Conservation (phyloP, 2,797 vertebrate species). For the Bufotes viridis region DNA sequence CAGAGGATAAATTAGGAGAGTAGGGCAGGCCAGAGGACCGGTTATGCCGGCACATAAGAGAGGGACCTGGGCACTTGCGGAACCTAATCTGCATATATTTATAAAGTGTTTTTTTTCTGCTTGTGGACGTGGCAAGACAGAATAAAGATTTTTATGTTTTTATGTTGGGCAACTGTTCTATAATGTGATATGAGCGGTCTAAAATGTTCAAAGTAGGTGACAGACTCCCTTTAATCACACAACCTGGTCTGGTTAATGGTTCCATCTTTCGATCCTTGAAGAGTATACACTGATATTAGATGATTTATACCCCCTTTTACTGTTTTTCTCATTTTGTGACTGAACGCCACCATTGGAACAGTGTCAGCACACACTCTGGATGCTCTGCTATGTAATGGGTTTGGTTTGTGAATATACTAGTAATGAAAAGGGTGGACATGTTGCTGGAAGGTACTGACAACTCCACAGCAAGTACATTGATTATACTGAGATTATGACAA, state of each 20-base stretch:
- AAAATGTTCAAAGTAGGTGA: not conserved
- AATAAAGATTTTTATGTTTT: no score
- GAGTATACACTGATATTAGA: not conserved
- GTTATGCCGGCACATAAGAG: no score
- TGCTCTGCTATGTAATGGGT: not conserved
- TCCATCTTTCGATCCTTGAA: not conserved
- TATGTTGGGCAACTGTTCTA: no score
- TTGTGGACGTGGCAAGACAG: no score
- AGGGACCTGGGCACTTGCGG: no score
- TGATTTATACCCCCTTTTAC: not conserved
- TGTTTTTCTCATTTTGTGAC: not conserved
- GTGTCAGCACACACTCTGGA: not conserved
- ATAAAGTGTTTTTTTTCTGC: no score
- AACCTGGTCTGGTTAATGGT: not conserved
- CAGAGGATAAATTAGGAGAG: no score
- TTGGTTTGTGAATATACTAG: not conserved
- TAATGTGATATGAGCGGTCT: no score
- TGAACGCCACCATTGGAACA: not conserved
- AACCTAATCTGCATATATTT: no score
- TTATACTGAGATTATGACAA: not conserved
- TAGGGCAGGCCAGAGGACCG: no score
- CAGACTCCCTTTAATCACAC: not conserved
- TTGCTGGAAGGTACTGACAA: not conserved
- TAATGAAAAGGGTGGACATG: not conserved
- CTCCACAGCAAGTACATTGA: not conserved